Percentiles rank a stretch among this genome's conserved stretches.
Conservation (phyloP, 2,113 vertebrate species). For the Perca flavescens region DNA sequence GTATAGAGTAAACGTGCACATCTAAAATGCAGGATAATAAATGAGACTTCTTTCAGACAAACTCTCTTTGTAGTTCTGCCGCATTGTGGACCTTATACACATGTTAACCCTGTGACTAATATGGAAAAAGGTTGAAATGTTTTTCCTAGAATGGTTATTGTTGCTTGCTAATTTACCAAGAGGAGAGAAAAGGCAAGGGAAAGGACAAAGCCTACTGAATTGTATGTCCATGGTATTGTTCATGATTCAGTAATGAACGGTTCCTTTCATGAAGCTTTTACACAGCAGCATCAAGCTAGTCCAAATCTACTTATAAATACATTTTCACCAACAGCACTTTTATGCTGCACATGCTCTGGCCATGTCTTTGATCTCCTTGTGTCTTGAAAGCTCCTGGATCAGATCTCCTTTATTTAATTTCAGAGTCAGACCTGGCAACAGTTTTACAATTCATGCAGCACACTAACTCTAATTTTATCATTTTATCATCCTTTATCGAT, state of each 20-base stretch:
- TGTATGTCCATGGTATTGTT: constrained; percentile 2
- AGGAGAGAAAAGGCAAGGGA: constrained; percentile 8
- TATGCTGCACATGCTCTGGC: constrained; percentile 36
- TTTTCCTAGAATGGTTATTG: not conserved
- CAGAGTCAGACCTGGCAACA: not conserved
- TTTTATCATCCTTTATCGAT: not conserved
- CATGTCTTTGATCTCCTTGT: constrained; percentile 46
- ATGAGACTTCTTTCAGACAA: not conserved
- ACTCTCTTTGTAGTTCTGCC: not conserved
- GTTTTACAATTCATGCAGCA: not conserved
- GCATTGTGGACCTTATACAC: not conserved
- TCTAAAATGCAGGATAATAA: not conserved
- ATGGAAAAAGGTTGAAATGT: not conserved
- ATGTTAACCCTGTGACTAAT: not conserved
- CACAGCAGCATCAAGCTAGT: constrained; percentile 19
- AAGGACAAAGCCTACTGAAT: constrained; percentile 31
- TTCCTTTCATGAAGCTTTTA: constrained; percentile 26
- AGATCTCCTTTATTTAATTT: constrained; percentile 42
- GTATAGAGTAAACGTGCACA: not conserved
- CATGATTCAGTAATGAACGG: constrained; percentile 27
- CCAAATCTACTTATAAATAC: constrained; percentile 36
- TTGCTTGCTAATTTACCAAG: constrained; percentile 6
- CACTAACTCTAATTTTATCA: not conserved
- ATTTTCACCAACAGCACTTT: constrained; percentile 40
- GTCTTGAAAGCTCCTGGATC: constrained; percentile 49